Evolutionary conservation across 2,113 vertebrate genomes (phyloP).

Genomic region (Australoheros scitulus): DNA sequence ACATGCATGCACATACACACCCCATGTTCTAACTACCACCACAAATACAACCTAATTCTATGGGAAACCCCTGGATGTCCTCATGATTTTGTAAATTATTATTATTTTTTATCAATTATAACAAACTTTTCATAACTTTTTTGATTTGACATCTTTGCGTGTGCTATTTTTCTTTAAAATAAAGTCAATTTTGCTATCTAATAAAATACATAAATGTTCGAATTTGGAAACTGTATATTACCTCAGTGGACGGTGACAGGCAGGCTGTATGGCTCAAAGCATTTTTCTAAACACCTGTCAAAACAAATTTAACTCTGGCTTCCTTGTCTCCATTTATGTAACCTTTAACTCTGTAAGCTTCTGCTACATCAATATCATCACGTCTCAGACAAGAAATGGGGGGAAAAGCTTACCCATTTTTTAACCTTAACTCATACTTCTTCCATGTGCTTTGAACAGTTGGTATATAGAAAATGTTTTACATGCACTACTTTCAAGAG

Average conservation of each 20-base stretch:
- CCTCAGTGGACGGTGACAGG: neutral
- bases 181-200: neutral
- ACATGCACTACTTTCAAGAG: neutral
- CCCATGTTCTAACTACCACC: too few relatives aligned
- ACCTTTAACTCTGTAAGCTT: slow-evolving; percentile 1
- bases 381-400: neutral
- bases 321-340: neutral
- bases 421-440: neutral
- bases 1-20: too few relatives aligned
- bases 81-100: too few relatives aligned
- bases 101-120: too few relatives aligned
- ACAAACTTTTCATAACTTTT: too few relatives aligned
- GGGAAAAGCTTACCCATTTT: neutral
- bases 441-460: neutral
- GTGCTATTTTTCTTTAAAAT: neutral
- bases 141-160: too few relatives aligned
- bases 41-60: too few relatives aligned
- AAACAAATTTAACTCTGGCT: neutral
- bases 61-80: too few relatives aligned
- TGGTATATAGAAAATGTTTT: neutral
- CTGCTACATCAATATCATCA: neutral
- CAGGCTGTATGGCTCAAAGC: neutral
- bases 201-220: neutral
- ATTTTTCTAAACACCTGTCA: slow-evolving; percentile 2
- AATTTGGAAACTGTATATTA: neutral